These are phyloP conservation scores for Apaloderma vittatum DNA, from an alignment of 2,113 vertebrate species.

Conservation along the genomic window DNA sequence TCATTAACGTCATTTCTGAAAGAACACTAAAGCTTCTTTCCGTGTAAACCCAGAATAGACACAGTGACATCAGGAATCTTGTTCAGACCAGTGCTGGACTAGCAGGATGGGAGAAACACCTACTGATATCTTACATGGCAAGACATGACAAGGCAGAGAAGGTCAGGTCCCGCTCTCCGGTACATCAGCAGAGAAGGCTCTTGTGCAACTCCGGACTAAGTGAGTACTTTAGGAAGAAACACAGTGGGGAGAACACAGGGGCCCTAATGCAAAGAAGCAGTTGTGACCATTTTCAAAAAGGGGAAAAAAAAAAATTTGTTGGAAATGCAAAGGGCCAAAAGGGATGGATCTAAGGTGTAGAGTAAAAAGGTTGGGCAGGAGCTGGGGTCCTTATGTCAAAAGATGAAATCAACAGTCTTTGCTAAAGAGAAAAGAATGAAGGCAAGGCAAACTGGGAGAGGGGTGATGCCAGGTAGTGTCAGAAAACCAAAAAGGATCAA, in stretches of 20 bases:
- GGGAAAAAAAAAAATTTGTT: not conserved
- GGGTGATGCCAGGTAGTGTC: not conserved
- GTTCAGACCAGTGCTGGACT: not conserved
- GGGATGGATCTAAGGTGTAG: not conserved
- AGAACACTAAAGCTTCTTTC: not conserved
- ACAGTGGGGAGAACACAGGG: fast-evolving
- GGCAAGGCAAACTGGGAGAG: not conserved
- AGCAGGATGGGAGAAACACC: not conserved
- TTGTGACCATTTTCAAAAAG: not conserved
- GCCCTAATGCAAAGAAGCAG: not conserved
- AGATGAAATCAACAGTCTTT: not conserved
- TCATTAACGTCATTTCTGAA: not conserved
- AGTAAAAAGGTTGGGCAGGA: not conserved
- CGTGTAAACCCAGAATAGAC: not conserved
- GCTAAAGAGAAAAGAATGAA: not conserved
- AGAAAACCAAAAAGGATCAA: not conserved
- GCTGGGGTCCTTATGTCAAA: not conserved
- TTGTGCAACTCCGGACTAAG: fast-evolving
- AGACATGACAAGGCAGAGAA: not conserved
- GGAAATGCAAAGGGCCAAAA: not conserved
- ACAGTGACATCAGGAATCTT: not conserved
- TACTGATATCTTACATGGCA: fast-evolving
- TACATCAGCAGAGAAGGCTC: no score
- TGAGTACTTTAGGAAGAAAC: not conserved
- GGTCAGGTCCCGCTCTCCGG: not conserved